Conservation (phyloP, 2,797 vertebrate genomes). For the Peromyscus eremicus region DNA sequence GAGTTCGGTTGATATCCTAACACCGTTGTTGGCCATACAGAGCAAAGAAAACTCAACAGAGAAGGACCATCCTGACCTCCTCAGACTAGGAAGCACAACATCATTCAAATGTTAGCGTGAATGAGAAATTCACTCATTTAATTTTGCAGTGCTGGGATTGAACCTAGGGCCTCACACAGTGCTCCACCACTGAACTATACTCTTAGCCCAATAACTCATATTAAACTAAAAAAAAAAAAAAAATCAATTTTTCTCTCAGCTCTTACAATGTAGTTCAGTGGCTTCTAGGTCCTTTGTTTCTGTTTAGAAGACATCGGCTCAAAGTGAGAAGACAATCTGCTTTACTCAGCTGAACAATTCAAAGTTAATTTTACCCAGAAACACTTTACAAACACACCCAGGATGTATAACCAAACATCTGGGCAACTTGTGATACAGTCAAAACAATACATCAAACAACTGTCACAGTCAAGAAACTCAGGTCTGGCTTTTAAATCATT, state of each 20-base stretch:
- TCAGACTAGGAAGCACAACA: neutral
- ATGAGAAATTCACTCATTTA: neutral
- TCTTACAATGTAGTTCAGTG: slow-evolving; percentile 28
- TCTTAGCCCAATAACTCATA: neutral
- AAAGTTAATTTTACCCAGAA: slow-evolving; percentile 43
- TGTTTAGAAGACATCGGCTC: neutral
- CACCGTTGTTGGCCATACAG: neutral
- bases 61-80: neutral
- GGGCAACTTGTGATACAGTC: neutral
- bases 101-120: neutral
- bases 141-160: neutral
- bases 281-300: slow-evolving; percentile 34
- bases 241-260: neutral
- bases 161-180: neutral
- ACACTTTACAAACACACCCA: slow-evolving; percentile 11
- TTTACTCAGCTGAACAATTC: neutral
- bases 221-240: neutral
- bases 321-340: neutral
- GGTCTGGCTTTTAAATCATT: slow-evolving; percentile 60
- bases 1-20: neutral
- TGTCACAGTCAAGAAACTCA: slow-evolving; percentile 19
- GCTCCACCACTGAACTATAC: neutral
- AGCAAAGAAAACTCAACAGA: neutral
- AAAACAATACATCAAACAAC: slow-evolving; percentile 25
- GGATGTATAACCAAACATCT: neutral